Percentiles rank a stretch among this genome's conserved stretches.
Evolutionary conservation across 2,888 invertebrate genomes (phyloP).

Genomic region (Drosophila aldrichi): DNA sequence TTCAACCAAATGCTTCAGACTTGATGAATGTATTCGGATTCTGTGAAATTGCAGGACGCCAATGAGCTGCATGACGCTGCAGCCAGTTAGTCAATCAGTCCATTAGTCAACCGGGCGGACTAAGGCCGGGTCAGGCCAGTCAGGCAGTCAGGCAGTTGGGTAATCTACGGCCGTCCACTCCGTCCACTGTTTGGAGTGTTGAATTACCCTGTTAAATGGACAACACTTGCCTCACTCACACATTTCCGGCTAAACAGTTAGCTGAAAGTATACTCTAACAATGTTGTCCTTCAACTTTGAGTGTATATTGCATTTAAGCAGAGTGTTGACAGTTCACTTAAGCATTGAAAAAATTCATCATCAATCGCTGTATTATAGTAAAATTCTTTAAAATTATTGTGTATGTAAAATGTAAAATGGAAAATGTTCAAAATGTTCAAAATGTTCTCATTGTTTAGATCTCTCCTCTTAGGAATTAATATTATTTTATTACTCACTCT

Average conservation of each 20-base stretch:
- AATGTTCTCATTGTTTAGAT: too few relatives aligned
- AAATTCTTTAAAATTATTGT: too few relatives aligned
- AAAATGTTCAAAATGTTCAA: too few relatives aligned
- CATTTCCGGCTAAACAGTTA: constrained; percentile 36
- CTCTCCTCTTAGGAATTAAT: too few relatives aligned
- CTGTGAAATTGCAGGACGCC: constrained; percentile 48
- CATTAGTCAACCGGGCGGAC: constrained; percentile 1
- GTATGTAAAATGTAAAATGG: too few relatives aligned
- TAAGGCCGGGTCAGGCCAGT: constrained; percentile 4
- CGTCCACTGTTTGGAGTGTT: constrained; percentile 50
- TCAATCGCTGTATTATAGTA: too few relatives aligned
- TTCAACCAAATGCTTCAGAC: constrained; percentile 25
- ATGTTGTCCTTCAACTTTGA: not conserved
- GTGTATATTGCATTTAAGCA: not conserved
- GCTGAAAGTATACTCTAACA: constrained; percentile 3
- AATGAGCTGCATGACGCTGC: constrained; percentile 62
- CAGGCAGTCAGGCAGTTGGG: not conserved
- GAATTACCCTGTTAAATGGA: constrained; percentile 53
- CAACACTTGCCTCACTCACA: constrained; percentile 45
- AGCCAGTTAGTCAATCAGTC: constrained; percentile 33
- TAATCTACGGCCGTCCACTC: constrained; percentile 10
- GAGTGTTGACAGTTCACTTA: not conserved
- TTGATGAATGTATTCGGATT: constrained; percentile 58
- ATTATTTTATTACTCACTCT: too few relatives aligned
- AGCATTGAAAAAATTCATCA: too few relatives aligned